Evolutionary conservation across 2,797 vertebrate genomes (phyloP), one percentile per base, ranked within the genome.

Genomic region (Clarias laeviceps): DNA sequence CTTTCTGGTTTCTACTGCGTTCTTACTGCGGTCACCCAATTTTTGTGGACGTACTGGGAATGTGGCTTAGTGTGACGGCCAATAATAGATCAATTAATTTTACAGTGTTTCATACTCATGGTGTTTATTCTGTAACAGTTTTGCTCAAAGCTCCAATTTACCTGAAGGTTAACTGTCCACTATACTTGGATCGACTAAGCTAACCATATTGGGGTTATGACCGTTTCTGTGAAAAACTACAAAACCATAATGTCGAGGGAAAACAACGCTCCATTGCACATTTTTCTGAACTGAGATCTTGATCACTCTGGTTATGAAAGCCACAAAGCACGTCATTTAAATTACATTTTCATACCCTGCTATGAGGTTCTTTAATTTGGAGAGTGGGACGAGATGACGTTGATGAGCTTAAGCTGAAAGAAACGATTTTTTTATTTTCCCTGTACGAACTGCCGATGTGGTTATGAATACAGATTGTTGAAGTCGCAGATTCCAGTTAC

Each of bases 271-370:
- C 79, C 72, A 24, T 32, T 74, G 40, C 20, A 72, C 82, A 85
- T 88, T 88, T 82, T 89, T 80, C 66, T 50, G 24, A 74, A 45
- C 82, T 84, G 85, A 86, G 73, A 80, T 82, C 82, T 40, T 68
- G 50, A 82, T 89, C 56, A 76, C 61, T 40, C 62, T 50, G 54
- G 65, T 77, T 89, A 72, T 11, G 27, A 85, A 84, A 84, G 61
- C 50, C 56, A 78, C 54, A 50, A 22, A 87, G 64, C 27, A 80
- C 1, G 12, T 78, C 50, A 65, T 61, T 87, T 70, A 57, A 85
- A 83, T 86, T 18, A 85, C 72, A 27, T 40, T 37, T 70, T 70
- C 50, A 54, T 78, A 77, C 54, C 54, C 17, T 86, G 82, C 70
- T 59, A 77, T 59, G 61, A 54, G 29, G n/a, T 74, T 84, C 79